A percentile compares a stretch with the other conserved stretches of the same genome.
Evolutionary conservation across 2,888 invertebrate genomes (phyloP).

Genomic region (Listrodromus nycthemerus): DNA sequence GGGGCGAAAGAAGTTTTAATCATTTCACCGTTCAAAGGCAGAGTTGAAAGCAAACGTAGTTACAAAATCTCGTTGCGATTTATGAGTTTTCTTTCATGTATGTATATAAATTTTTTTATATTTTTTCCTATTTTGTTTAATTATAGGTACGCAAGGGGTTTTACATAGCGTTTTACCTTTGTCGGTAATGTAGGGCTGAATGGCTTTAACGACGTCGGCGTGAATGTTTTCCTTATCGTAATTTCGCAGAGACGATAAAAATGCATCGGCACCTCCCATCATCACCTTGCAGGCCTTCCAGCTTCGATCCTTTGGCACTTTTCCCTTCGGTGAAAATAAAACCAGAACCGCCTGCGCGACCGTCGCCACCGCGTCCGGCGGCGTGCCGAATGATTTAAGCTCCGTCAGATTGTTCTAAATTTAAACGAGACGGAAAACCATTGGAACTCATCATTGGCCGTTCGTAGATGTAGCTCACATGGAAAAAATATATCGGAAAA

Average conservation of each 20-base stretch:
- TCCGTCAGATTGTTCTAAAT: conserved; percentile 93
- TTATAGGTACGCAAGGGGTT: background rate
- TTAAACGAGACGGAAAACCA: conserved; percentile 25
- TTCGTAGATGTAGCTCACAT: background rate
- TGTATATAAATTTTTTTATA: too few relatives aligned
- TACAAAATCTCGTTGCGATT: conserved; percentile 1
- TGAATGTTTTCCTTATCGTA: conserved; percentile 98
- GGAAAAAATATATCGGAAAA: too few relatives aligned
- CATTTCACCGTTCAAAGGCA: conserved; percentile 10
- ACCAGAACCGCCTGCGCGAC: conserved; percentile 95
- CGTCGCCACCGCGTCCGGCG: conserved; percentile 94
- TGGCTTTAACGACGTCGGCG: conserved; percentile 93
- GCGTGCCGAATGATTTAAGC: conserved; percentile 96
- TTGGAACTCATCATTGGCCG: conserved; percentile 22
- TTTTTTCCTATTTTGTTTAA: background rate
- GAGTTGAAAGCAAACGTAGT: background rate
- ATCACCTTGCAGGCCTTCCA: conserved; percentile 96
- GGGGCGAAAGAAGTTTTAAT: conserved; percentile 44
- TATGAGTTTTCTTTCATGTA: background rate
- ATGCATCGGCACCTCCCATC: conserved; percentile 96
- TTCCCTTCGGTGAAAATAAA: conserved; percentile 91
- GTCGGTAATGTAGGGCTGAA: conserved; percentile 85
- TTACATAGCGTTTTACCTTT: conserved; percentile 78
- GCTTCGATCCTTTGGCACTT: conserved; percentile 95
- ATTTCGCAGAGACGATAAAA: conserved; percentile 92